Evolutionary conservation across 2,113 vertebrate genomes (phyloP), one percentile per base, ranked within the genome.

Genomic region (Paramormyrops kingsleyae): DNA sequence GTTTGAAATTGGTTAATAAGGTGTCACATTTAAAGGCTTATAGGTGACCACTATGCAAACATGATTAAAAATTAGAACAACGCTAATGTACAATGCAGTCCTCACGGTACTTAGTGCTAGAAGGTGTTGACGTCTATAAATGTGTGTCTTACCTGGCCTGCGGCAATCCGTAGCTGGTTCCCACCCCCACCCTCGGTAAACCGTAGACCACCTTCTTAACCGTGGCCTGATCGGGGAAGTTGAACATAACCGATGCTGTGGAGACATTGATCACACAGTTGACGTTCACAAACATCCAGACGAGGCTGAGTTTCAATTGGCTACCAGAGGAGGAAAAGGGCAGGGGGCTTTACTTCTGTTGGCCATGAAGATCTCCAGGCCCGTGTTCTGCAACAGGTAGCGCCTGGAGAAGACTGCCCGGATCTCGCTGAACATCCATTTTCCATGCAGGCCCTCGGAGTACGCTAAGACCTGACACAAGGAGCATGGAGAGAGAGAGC

Each of bases 391-490:
- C 42, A 99, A 97, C 92, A 99, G 97, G 91, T 97, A 98, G 24
- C 97, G 98, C 88, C 99, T 96, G 91, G 98, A 97, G 94, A 99
- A 99, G 35, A 99, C 97, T 0, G 99, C 99, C 35, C 99, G 97
- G 92, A 99, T 99, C 94, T 99, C 99, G 13, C 98, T 99, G 96
- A 99, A 99, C 99, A 99, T 99, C 99, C 98, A 99, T 95, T 99
- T 99, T 89, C 99, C 99, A 93, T 99, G 99, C 90, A 99, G 97
- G 9, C 99, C 99, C 92, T 99, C 98, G 0, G 98, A 98, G 93
- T 99, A 99, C 0, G 97, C 97, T 2, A 99, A 96, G 86, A 99
- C 97, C 99, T 99, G 92, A 93, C 53, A 89, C 92, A 87, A 7
- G 91, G 4, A 86, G 17, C 89, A 86, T 7, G 49, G 46, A 5